A percentile compares a stretch with the other conserved stretches of the same genome.
phyloP scores from a whole-genome alignment of 2,888 invertebrate species.

The Polymixis lichenea region DNA sequence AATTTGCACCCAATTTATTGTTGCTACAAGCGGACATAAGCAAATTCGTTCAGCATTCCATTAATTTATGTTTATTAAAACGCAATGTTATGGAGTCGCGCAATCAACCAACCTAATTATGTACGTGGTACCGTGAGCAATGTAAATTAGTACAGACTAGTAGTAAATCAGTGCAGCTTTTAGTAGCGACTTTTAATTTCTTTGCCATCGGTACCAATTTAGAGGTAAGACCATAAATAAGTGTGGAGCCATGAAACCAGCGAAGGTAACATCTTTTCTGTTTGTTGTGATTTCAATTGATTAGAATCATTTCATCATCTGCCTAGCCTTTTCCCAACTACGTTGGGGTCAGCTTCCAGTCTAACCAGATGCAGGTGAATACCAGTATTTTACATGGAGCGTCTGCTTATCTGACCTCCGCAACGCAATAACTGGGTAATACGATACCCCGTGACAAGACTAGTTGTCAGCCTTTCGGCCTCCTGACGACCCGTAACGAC shows the following conservation, averaged over 20 bases:
- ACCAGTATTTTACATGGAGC: no score
- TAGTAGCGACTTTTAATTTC: conserved; percentile 52
- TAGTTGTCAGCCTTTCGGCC: no score
- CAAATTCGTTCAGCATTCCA: conserved; percentile 14
- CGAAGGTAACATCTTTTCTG: not conserved
- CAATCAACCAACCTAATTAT: conserved; percentile 47
- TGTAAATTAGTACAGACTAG: conserved; percentile 20
- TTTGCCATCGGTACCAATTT: conserved; percentile 58
- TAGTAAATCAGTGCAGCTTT: conserved; percentile 36
- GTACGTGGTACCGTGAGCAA: conserved; percentile 33
- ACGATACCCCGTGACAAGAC: no score
- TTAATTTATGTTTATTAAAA: conserved; percentile 31
- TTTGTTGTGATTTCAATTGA: not conserved
- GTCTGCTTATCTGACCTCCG: no score
- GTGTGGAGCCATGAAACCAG: conserved; percentile 33
- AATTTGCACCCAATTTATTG: conserved; percentile 8
- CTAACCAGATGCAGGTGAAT: no score
- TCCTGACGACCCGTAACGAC: no score
- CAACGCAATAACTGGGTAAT: no score
- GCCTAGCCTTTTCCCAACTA: no score
- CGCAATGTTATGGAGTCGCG: conserved; percentile 17
- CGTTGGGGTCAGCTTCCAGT: no score
- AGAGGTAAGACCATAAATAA: conserved; percentile 43
- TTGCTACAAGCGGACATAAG: conserved; percentile 24
- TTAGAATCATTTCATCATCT: not conserved